These are phyloP conservation scores for Sarotherodon lohbergeri DNA, from an alignment of 2,113 vertebrate species.

Conservation along the genomic window DNA sequence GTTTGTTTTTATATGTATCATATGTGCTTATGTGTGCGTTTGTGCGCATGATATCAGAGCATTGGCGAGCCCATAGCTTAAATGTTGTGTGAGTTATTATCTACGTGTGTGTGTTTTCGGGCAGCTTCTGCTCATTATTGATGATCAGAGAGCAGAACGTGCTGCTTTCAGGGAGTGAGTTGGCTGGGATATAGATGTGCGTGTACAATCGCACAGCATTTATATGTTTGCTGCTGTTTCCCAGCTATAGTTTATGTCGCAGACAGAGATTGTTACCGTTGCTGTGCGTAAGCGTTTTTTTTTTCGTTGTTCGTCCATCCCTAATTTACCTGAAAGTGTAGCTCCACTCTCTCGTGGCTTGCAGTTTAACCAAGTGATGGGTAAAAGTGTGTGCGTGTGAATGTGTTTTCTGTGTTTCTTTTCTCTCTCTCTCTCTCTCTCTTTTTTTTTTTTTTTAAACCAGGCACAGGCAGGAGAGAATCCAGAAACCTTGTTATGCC, in stretches of 20 bases:
- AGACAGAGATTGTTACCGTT: background rate
- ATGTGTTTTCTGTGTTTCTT: slow-evolving; percentile 4
- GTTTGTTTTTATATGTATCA: slow-evolving; percentile 25
- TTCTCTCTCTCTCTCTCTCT: accelerated
- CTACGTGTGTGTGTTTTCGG: background rate
- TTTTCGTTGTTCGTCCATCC: background rate
- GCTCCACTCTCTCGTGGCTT: background rate
- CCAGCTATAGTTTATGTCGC: background rate
- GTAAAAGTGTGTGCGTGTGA: background rate
- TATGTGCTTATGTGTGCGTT: background rate
- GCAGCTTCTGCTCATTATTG: slow-evolving; percentile 41
- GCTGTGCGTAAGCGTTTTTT: background rate
- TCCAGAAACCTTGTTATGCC: slow-evolving; percentile 33
- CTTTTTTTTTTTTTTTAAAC: background rate
- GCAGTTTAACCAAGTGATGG: background rate
- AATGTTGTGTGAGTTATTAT: background rate
- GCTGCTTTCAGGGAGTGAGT: background rate
- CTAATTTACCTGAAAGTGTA: slow-evolving; percentile 7
- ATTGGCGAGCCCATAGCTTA: background rate
- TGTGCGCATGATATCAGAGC: background rate
- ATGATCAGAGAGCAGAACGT: slow-evolving; percentile 24
- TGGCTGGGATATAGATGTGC: background rate
- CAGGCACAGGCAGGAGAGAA: background rate
- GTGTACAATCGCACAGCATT: background rate
- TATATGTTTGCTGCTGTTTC: background rate